Conservation (phyloP, 2,113 vertebrate species). For the Ptilonorhynchus violaceus region DNA sequence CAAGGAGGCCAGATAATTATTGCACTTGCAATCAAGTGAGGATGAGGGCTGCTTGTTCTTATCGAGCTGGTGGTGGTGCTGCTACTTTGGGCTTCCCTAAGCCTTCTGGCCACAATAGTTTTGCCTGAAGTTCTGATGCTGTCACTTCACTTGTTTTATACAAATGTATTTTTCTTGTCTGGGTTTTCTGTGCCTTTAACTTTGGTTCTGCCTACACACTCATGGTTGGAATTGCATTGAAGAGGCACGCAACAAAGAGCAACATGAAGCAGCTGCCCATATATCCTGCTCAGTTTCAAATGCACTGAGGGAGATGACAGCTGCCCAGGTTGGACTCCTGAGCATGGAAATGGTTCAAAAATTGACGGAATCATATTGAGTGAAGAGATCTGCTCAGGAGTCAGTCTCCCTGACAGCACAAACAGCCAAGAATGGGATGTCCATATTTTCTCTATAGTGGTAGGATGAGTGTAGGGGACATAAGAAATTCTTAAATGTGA, state of each 20-base stretch:
- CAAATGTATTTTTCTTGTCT: background rate
- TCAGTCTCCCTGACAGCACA: background rate
- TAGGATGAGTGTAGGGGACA: background rate
- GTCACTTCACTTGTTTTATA: background rate
- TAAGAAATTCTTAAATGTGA: background rate
- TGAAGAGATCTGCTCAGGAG: background rate
- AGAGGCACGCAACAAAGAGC: background rate
- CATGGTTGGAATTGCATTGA: background rate
- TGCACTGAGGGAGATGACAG: background rate
- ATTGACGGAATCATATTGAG: background rate
- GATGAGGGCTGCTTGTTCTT: background rate
- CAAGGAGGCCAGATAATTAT: background rate
- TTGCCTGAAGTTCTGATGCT: background rate
- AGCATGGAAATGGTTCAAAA: background rate
- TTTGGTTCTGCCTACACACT: background rate
- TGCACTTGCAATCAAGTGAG: background rate
- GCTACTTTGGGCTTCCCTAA: background rate
- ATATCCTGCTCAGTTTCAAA: background rate
- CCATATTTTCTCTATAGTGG: background rate
- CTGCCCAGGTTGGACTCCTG: background rate
- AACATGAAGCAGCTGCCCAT: background rate
- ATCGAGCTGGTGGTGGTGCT: background rate
- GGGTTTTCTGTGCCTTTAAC: background rate
- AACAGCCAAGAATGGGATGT: background rate
- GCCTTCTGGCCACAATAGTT: background rate